Conservation (phyloP, 2,888 invertebrate species). For the Erynnis tages region DNA sequence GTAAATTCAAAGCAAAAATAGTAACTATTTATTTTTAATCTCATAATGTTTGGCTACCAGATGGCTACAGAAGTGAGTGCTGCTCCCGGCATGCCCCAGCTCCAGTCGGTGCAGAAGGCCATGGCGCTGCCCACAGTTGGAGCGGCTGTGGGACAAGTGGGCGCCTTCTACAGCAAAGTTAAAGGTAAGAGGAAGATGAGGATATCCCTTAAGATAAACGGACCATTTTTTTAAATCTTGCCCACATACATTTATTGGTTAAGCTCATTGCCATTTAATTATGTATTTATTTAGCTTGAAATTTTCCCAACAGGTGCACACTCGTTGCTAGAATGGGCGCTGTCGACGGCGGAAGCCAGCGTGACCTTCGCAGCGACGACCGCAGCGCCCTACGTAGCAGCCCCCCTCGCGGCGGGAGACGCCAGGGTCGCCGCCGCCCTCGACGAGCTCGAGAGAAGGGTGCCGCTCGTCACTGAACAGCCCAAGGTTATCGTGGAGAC, state of each 20-base stretch:
- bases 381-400: constrained; percentile 82
- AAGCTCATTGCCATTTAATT: too few relatives aligned
- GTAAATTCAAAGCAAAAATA: too few relatives aligned
- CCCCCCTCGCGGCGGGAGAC: constrained; percentile 79
- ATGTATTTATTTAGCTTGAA: neutral
- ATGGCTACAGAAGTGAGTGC: constrained; percentile 71
- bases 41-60: too few relatives aligned
- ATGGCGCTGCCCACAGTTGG: constrained; percentile 79
- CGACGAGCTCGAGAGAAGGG: constrained; percentile 83
- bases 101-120: constrained; percentile 78
- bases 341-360: constrained; percentile 85
- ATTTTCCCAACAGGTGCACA: constrained; percentile 73
- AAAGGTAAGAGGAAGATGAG: too few relatives aligned
- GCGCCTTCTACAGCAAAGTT: constrained; percentile 77
- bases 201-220: too few relatives aligned
- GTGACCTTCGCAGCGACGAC: constrained; percentile 83
- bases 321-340: constrained; percentile 85
- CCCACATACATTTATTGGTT: too few relatives aligned
- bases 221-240: too few relatives aligned
- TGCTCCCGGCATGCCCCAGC: constrained; percentile 54
- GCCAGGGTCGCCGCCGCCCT: constrained; percentile 85
- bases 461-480: constrained; percentile 85
- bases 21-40: too few relatives aligned
- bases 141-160: constrained; percentile 80
- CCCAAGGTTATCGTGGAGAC: constrained; percentile 82